Base-by-base conservation (phyloP, 37 sponge, comb jelly and placozoan species). In the Eunapius fragilis region DNA sequence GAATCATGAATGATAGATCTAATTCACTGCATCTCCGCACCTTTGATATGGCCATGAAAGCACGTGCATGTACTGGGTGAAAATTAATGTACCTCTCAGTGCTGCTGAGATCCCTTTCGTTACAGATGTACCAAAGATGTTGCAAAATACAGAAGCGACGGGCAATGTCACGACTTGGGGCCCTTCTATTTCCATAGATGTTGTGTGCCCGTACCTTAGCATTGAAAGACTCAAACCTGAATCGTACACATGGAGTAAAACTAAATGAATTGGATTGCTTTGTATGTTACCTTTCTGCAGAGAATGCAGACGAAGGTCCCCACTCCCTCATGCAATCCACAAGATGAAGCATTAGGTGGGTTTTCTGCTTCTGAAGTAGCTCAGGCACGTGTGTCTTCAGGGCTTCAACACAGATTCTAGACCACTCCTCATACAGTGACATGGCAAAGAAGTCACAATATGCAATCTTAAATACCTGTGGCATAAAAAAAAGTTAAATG, bases 221-320 rank as follows among this genome's bases (percentile, higher is more conserved):
- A 68, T 89, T 89, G 33, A 84, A 80, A 22, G 90, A 71, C 50
- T 89, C 90, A 89, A 72, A 89, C 37, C 90, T 89, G 48, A 34
- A 10, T 11, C 47, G 47, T 45, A 45, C 9, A 45, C 7, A 45
- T 73, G 71, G 11, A 10, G 4, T 70, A 70, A 70, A 28, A 6
- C 31, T 26, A 28, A 28, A 73, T 4, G 9, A 3, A 45, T 4
- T 14, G 45, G 3, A 47, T 19, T 2, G 2, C 3, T 25, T 78
- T 26, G 13, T 68, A 32, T 13, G 4, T 6, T 67, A 89, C 90
- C 84, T 89, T 71, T 89, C 85, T 32, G 90, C 80, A 37, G 72
- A 84, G 73, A 77, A 89, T 24, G 35, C 77, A 37, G 38, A 37
- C 23, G 85, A 4, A 22, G 90, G 90, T 3, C 90, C 90, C 79